These are phyloP conservation scores for Mormyrops boulengeri DNA, from an alignment of 2,797 vertebrate species.

Conservation along the genomic window DNA sequence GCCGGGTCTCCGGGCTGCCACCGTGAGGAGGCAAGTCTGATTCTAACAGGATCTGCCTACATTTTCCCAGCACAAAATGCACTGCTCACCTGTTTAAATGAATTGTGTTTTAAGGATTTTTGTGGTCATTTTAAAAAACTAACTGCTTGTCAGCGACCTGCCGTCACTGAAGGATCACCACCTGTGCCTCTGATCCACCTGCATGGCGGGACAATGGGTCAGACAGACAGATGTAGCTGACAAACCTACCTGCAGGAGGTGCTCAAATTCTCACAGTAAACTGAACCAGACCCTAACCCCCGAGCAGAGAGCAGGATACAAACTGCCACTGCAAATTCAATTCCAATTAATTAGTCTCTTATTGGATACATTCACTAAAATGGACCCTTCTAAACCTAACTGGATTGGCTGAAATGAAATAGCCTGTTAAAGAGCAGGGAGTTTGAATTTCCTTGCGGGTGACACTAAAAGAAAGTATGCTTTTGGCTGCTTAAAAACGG, in stretches of 20 bases:
- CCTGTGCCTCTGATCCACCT: neutral
- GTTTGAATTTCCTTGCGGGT: neutral
- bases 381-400: constrained; percentile 28
- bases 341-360: constrained; percentile 21
- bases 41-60: neutral
- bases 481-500: neutral
- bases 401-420: constrained; percentile 16
- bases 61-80: neutral
- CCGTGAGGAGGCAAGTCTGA: neutral
- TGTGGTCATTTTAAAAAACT: neutral
- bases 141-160: neutral
- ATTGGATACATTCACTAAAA: constrained; percentile 21
- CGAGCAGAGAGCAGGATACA: neutral
- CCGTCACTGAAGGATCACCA: neutral
- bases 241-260: constrained; percentile 26
- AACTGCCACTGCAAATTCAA: constrained; percentile 8
- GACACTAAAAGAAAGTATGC: neutral
- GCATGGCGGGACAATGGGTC: neutral
- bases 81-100: neutral
- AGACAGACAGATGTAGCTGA: neutral
- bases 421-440: neutral
- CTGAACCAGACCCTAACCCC: constrained; percentile 27
- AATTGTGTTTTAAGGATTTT: neutral
- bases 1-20: neutral
- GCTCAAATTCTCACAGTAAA: constrained; percentile 42